phyloP scores from a whole-genome alignment of 2,797 vertebrate genomes.

The Anomalospiza imberbis region DNA sequence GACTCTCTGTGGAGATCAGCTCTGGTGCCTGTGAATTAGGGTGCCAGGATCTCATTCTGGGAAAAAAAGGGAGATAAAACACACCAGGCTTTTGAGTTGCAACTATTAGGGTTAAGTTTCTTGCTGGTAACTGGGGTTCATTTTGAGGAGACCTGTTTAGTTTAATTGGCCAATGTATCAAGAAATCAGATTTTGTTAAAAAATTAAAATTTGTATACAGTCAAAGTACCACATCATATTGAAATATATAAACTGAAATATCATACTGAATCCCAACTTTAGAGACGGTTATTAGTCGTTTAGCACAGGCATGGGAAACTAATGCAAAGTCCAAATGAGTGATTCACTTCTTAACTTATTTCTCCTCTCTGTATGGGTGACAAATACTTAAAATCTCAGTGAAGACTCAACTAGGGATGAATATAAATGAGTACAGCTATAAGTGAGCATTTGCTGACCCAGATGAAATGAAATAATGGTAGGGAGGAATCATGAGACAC shows the following conservation, averaged over 20 bases:
- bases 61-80: not conserved
- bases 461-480: not conserved
- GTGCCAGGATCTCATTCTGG: constrained; percentile 21
- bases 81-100: not conserved
- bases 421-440: not conserved
- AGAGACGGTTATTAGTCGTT: not conserved
- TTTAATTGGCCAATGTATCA: not conserved
- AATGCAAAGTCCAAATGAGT: not conserved
- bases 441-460: not conserved
- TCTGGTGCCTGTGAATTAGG: not conserved
- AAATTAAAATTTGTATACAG: not conserved
- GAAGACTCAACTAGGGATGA: not conserved
- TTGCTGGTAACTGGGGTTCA: not conserved
- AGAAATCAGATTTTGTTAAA: not conserved
- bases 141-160: not conserved
- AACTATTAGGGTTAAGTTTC: not conserved
- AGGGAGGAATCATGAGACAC: not conserved
- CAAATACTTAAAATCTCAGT: not conserved
- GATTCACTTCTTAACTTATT: not conserved
- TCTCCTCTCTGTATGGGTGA: not conserved
- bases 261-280: not conserved
- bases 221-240: not conserved
- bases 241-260: not conserved
- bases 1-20: constrained; percentile 31
- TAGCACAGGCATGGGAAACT: not conserved